These are phyloP conservation scores for Cephus nigrinus DNA, from an alignment of 2,888 invertebrate species.

Conservation along the genomic window DNA sequence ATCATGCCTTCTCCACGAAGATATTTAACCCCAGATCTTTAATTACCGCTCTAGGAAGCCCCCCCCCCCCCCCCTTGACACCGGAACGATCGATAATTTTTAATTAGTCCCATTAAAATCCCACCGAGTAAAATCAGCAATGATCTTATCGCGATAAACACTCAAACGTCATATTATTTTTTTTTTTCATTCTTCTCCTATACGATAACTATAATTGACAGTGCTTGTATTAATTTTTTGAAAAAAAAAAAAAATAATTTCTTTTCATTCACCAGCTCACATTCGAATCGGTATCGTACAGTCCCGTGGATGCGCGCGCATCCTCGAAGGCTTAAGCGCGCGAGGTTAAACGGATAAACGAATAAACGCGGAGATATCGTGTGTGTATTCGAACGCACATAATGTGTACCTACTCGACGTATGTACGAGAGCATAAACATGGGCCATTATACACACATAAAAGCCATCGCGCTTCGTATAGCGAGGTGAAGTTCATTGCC, in stretches of 20 bases:
- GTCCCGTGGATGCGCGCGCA: not conserved
- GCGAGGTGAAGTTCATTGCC: constrained; percentile 66
- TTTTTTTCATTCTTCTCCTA: not conserved
- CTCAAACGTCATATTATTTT: not conserved
- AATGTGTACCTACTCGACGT: constrained; percentile 37
- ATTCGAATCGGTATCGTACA: not conserved
- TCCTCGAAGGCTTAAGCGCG: not conserved
- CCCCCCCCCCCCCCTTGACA: not conserved
- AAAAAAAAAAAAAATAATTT: not conserved
- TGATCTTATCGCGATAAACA: not conserved
- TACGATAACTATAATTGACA: not conserved
- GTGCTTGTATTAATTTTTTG: not conserved
- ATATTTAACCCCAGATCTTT: not conserved
- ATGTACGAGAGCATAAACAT: constrained; percentile 54
- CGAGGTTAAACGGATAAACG: constrained; percentile 22
- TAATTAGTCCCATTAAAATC: constrained; percentile 2
- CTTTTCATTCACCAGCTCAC: not conserved
- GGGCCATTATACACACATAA: constrained; percentile 63
- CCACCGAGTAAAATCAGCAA: not conserved
- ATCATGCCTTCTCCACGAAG: not conserved
- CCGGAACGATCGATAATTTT: constrained; percentile 5
- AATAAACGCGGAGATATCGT: constrained; percentile 21
- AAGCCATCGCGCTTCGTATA: constrained; percentile 51
- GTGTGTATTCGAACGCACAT: constrained; percentile 35
- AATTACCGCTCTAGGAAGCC: not conserved